Base-by-base conservation (phyloP, 37 sponge, comb jelly and placozoan species). In the Eunapius fragilis region DNA sequence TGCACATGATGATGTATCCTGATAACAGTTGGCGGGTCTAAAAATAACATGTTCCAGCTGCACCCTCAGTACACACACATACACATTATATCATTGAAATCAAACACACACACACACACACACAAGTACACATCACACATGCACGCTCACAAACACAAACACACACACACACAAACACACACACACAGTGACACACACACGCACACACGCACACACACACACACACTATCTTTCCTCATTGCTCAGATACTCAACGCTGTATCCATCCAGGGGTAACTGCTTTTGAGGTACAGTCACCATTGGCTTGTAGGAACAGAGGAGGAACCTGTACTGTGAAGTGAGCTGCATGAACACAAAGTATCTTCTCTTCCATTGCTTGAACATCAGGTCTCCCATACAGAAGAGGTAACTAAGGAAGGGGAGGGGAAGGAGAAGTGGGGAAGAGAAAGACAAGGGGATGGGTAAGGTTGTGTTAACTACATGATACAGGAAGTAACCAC, bases 311-410 rank as follows among this genome's bases (percentile, higher is more conserved):
- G 68, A 35, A 80, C 93, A 90, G 33, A 95, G 49, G 67, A 89
- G 74, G 70, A 92, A 95, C 84, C 72, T 84, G 84, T 86, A 91
- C 80, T 91, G 85, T 31, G 79, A 73, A 13, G 58, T 58, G 38
- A 92, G 76, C 36, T 93, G 93, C 19, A 93, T 82, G 10, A 95
- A 80, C 3, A 84, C 81, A 80, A 95, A 86, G 92, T 88, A 95
- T 10, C 93, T 38, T 31, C 71, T 77, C 82, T 87, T 89, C 80
- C 79, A 80, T 27, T 93, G 78, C 72, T 93, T 90, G 80, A 92
- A 95, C 70, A 84, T 69, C 37, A 19, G 34, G 80, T 69, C 72
- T 27, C 96, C 93, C 23, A 68, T 47, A 35, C 81, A 76, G 58
- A 67, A 86, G 67, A 95, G 80, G 82, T 79, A 92, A 67, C 95